Evolutionary conservation across 2,888 invertebrate species (phyloP).

Genomic region (Protonemura montana): DNA sequence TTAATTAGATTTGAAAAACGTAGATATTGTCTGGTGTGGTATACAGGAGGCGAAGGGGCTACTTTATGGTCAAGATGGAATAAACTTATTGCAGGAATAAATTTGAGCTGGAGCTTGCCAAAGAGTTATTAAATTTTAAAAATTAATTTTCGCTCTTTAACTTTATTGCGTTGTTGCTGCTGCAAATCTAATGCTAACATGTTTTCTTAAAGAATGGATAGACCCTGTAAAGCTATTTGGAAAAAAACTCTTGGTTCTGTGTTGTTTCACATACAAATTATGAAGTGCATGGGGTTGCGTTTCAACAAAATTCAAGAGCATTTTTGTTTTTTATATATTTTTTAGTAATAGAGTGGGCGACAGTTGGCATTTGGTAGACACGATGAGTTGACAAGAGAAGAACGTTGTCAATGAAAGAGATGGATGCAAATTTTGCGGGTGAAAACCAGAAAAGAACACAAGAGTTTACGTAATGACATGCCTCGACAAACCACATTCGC

Average conservation of each 20-base stretch:
- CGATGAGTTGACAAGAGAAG: neutral
- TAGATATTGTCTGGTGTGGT: too few relatives aligned
- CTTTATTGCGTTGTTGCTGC: neutral
- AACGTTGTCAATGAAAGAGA: neutral
- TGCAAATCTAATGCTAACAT: neutral
- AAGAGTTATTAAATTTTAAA: neutral
- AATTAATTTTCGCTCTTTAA: neutral
- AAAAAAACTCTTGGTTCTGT: neutral
- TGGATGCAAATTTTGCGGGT: neutral
- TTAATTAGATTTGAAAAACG: too few relatives aligned
- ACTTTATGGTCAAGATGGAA: neutral
- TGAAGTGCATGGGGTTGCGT: neutral
- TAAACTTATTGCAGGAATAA: neutral
- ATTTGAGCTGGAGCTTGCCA: neutral
- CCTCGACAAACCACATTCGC: too few relatives aligned
- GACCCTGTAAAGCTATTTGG: neutral
- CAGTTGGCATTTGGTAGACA: too few relatives aligned
- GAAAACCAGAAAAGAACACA: neutral
- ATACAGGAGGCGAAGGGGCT: neutral
- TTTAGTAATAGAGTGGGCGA: neutral
- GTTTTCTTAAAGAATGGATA: neutral
- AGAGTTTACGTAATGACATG: too few relatives aligned
- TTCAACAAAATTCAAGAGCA: neutral
- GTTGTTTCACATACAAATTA: neutral
- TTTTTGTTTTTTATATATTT: too few relatives aligned